Evolutionary conservation across 2,888 invertebrate genomes (phyloP).

Genomic region (Seira sanloemensis): DNA sequence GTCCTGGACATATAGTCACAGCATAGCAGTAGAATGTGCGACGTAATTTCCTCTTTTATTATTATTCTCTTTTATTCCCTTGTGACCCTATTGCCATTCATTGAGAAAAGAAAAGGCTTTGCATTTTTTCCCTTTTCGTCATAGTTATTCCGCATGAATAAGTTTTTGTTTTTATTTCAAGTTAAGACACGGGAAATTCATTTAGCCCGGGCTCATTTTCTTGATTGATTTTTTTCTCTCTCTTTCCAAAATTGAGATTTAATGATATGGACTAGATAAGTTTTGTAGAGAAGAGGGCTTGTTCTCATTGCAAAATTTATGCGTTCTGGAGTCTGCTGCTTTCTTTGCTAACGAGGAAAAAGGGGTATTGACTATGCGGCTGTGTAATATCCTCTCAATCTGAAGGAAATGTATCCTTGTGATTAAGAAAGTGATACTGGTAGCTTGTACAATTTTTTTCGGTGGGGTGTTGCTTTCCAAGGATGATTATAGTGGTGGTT

Average conservation of each 20-base stretch:
- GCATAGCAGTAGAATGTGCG: background rate
- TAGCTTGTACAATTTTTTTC: background rate
- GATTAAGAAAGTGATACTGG: constrained; percentile 14
- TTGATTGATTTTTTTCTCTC: constrained; percentile 66
- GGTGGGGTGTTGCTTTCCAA: too few species aligned
- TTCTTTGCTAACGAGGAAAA: background rate
- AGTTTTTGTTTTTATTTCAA: constrained; percentile 20
- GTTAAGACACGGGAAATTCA: constrained; percentile 47
- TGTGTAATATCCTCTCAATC: background rate
- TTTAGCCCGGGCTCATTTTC: constrained; percentile 51
- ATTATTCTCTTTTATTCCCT: background rate
- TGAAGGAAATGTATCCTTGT: background rate
- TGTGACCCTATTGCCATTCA: background rate
- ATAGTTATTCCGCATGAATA: background rate
- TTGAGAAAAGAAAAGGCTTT: background rate
- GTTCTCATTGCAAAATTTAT: background rate
- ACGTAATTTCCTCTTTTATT: too few species aligned
- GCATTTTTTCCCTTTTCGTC: background rate
- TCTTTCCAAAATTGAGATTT: constrained; percentile 65
- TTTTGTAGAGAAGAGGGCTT: background rate
- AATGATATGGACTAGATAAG: constrained; percentile 45
- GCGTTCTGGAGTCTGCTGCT: background rate
- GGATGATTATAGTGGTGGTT: constrained; percentile 10
- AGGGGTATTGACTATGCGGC: background rate
- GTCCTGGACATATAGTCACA: too few species aligned